Conservation (phyloP, 2,888 invertebrate genomes). For the Kuschelorhynchus macadamiae region DNA sequence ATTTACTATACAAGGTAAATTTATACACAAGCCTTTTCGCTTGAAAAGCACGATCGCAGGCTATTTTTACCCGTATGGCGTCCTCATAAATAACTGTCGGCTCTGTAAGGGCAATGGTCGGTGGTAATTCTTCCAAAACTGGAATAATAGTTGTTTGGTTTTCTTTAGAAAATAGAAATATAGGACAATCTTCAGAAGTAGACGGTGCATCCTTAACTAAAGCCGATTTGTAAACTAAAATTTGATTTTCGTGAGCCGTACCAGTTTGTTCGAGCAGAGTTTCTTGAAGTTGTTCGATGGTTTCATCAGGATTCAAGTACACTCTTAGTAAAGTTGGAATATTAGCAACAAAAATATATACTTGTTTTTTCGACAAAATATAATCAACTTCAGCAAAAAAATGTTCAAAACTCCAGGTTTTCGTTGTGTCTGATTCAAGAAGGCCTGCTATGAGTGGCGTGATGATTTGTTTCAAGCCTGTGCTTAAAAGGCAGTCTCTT, state of each 20-base stretch:
- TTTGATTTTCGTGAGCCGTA: constrained; percentile 86
- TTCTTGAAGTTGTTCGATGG: constrained; percentile 80
- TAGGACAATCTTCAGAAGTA: constrained; percentile 78
- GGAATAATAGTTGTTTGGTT: constrained; percentile 83
- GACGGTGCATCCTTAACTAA: constrained; percentile 79
- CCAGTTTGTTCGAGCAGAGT: constrained; percentile 90
- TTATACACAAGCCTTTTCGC: constrained; percentile 81
- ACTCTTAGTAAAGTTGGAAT: constrained; percentile 83
- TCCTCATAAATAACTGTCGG: constrained; percentile 91
- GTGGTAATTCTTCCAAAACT: constrained; percentile 79
- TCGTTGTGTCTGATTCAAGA: constrained; percentile 88
- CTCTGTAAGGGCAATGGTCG: constrained; percentile 89
- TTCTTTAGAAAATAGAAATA: constrained; percentile 86
- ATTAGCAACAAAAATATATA: constrained; percentile 91
- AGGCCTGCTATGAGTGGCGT: constrained; percentile 92
- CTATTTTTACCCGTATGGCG: constrained; percentile 90
- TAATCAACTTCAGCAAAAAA: constrained; percentile 91
- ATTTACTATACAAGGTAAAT: constrained; percentile 75
- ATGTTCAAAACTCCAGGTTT: constrained; percentile 93
- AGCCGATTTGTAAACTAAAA: constrained; percentile 82
- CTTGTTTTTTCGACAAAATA: constrained; percentile 78
- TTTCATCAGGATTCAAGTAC: constrained; percentile 85
- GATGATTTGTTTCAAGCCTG: constrained; percentile 86
- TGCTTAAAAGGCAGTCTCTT: constrained; percentile 85
- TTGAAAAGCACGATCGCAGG: constrained; percentile 89